phyloP scores from a whole-genome alignment of 2,797 vertebrate genomes.

The Hyperoplus lanceolatus region DNA sequence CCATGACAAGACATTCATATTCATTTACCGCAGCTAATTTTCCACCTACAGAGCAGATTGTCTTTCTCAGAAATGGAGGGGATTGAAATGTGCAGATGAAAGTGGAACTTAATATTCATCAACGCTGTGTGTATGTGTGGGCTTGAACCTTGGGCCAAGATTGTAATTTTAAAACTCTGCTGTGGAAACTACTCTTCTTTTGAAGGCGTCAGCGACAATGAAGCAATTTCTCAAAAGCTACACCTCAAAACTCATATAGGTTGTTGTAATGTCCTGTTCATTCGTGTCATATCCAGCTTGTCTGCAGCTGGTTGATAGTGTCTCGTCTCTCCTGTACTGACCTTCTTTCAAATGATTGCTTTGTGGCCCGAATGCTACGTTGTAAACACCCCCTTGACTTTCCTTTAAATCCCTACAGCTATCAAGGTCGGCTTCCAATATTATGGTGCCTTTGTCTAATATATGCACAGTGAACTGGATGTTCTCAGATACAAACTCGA shows the following conservation, averaged over 20 bases:
- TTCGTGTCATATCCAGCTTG: background rate
- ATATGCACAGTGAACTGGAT: background rate
- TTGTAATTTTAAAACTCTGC: too few species aligned
- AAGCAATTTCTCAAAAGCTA: background rate
- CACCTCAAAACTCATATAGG: background rate
- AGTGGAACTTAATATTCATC: background rate
- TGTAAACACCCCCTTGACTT: background rate
- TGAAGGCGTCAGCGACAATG: background rate
- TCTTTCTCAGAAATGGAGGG: constrained; percentile 3
- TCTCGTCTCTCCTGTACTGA: background rate
- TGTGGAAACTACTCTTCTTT: background rate
- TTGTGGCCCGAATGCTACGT: background rate
- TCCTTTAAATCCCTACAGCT: background rate
- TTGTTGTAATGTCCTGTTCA: constrained; percentile 14
- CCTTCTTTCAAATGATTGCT: background rate
- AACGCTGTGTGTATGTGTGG: background rate
- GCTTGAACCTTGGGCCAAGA: background rate
- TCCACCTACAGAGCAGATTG: background rate
- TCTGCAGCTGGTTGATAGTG: background rate
- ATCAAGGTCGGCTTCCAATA: background rate
- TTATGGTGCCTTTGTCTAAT: background rate
- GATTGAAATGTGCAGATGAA: background rate
- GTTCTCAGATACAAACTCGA: background rate
- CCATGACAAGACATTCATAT: background rate
- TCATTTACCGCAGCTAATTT: background rate